These are phyloP conservation scores for cattle (Bos taurus) DNA, from an alignment of 2,113 vertebrate species.

Conservation along the genomic window DNA sequence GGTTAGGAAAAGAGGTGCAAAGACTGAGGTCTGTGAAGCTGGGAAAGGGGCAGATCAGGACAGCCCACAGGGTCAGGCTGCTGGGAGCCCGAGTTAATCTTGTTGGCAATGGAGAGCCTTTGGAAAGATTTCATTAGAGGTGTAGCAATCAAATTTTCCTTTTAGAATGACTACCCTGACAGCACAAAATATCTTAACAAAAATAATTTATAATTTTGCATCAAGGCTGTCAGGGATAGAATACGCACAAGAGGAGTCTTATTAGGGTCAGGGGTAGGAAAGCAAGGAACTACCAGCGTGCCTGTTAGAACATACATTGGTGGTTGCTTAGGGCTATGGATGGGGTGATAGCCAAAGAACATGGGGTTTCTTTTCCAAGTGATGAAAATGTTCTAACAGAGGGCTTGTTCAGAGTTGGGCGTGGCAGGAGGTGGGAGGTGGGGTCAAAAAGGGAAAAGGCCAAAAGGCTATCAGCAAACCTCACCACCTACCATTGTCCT, in stretches of 20 bases:
- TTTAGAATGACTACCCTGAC: background rate
- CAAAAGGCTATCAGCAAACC: background rate
- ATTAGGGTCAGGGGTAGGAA: accelerated
- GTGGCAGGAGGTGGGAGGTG: background rate
- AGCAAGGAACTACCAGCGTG: background rate
- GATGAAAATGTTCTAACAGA: background rate
- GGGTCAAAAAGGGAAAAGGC: background rate
- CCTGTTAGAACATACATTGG: background rate
- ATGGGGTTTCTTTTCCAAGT: background rate
- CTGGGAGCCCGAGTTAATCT: background rate
- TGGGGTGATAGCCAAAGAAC: background rate
- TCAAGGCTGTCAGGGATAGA: background rate
- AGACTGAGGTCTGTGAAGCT: background rate
- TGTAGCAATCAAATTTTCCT: slow-evolving; percentile 9
- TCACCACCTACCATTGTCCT: background rate
- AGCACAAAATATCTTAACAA: background rate
- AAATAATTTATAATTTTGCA: slow-evolving; percentile 16
- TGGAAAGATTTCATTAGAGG: slow-evolving; percentile 17
- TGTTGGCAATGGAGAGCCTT: background rate
- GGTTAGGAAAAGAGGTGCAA: background rate
- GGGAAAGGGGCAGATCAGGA: background rate
- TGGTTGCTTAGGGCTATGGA: background rate
- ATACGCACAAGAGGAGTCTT: background rate
- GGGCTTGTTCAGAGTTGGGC: background rate
- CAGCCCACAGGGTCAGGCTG: background rate